Evolutionary conservation across 2,888 invertebrate species (phyloP).

Genomic region (Tinea trinotella): DNA sequence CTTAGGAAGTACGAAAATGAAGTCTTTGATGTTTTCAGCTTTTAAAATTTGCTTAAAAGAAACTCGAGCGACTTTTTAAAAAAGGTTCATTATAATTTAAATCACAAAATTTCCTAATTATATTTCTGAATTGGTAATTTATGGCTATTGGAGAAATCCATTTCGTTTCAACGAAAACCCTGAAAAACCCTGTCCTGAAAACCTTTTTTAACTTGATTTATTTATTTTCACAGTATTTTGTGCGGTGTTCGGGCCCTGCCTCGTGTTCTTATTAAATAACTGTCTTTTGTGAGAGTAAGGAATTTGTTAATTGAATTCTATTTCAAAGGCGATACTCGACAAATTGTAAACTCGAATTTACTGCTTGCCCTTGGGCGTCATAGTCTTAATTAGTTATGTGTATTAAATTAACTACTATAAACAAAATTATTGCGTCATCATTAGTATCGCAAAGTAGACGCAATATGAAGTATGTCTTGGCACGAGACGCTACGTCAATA

Average conservation of each 20-base stretch:
- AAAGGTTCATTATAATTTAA: background rate
- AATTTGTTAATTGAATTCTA: conserved; percentile 14
- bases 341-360: background rate
- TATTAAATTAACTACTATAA: background rate
- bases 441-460: conserved; percentile 5
- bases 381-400: background rate
- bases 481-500: conserved; percentile 57
- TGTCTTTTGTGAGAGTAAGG: conserved; percentile 16
- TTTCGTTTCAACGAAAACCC: background rate
- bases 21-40: conserved; percentile 6
- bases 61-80: background rate
- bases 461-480: conserved; percentile 37
- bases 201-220: background rate
- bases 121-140: conserved; percentile 8
- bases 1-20: background rate
- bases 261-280: conserved; percentile 12
- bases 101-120: background rate
- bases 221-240: background rate
- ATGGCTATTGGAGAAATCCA: background rate
- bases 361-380: background rate
- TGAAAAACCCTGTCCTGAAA: background rate
- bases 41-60: background rate
- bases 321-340: conserved; percentile 6
- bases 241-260: background rate
- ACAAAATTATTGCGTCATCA: conserved; percentile 4